A percentile compares a stretch with the other conserved stretches of the same genome.
Evolutionary conservation across 1,140 invertebrate species (phyloP).

Genomic region (Aphaenogaster ashmeadi): DNA sequence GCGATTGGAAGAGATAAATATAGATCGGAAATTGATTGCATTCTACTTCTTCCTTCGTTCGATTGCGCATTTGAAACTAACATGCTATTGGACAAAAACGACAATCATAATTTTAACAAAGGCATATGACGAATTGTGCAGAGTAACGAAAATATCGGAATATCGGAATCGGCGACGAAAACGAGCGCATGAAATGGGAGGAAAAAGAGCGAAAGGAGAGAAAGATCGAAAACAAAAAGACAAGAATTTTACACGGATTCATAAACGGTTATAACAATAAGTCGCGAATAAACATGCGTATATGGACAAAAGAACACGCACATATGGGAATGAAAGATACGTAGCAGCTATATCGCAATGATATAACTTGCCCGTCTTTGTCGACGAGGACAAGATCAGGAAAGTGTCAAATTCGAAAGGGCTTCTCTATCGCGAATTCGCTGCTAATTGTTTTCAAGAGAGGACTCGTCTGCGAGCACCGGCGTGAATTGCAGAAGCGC

Average conservation of each 20-base stretch:
- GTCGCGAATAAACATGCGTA: background rate
- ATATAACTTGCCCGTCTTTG: slow-evolving; percentile 12
- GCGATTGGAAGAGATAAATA: slow-evolving; percentile 64
- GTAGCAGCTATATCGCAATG: background rate
- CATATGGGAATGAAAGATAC: slow-evolving; percentile 10
- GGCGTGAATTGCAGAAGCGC: background rate
- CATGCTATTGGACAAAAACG: background rate
- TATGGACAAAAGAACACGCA: slow-evolving; percentile 2
- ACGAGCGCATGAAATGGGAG: background rate
- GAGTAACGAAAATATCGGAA: background rate
- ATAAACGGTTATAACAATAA: background rate
- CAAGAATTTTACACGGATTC: background rate
- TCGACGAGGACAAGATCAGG: slow-evolving; percentile 19
- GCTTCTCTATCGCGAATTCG: background rate
- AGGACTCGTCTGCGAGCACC: background rate
- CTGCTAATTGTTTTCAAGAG: slow-evolving; percentile 14
- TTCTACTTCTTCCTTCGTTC: slow-evolving; percentile 32
- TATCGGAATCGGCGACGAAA: slow-evolving; percentile 1
- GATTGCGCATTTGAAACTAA: slow-evolving; percentile 8
- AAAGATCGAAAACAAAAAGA: background rate
- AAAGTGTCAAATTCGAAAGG: slow-evolving; percentile 48
- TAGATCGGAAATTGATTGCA: slow-evolving; percentile 48
- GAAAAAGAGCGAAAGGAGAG: background rate
- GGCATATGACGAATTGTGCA: background rate
- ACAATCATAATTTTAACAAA: slow-evolving; percentile 16